phyloP scores from a whole-genome alignment of 1,140 invertebrate species.

The Carposina sasakii region DNA sequence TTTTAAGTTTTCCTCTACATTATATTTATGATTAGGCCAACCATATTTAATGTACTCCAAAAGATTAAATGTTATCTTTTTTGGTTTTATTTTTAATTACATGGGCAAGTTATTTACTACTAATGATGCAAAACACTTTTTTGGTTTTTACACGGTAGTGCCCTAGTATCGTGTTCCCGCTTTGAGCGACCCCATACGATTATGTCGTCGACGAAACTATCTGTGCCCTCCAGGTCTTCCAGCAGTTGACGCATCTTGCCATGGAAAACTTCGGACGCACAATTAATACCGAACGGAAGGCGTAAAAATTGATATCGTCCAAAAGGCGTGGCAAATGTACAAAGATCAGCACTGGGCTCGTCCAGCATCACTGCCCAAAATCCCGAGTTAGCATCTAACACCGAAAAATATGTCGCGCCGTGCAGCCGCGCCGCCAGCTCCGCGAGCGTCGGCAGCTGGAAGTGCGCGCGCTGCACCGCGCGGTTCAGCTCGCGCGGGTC shows the following conservation, averaged over 20 bases:
- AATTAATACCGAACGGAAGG: conserved; percentile 32
- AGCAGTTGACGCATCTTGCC: conserved; percentile 32
- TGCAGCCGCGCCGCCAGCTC: conserved; percentile 15
- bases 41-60: conserved; percentile 1
- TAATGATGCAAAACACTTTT: conserved; percentile 14
- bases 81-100: conserved; percentile 7
- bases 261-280: conserved; percentile 45
- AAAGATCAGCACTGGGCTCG: conserved; percentile 18
- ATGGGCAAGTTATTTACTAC: conserved; percentile 18
- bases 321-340: conserved; percentile 33
- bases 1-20: conserved; percentile 1
- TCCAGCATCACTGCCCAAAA: conserved; percentile 24
- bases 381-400: conserved; percentile 26
- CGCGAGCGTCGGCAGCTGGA: conserved; percentile 21
- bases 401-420: conserved; percentile 23
- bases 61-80: not conserved
- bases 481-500: conserved; percentile 27
- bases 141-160: conserved; percentile 11
- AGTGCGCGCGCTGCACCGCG: conserved; percentile 23
- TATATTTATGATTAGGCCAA: conserved; percentile 6
- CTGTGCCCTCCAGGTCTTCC: conserved; percentile 22
- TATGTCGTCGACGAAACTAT: conserved; percentile 44
- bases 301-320: conserved; percentile 40
- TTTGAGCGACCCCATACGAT: conserved; percentile 30
- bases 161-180: conserved; percentile 32